Percentiles rank a stretch among this genome's conserved stretches.
phyloP scores from a whole-genome alignment of 2,797 vertebrate genomes.

The Catharus ustulatus region DNA sequence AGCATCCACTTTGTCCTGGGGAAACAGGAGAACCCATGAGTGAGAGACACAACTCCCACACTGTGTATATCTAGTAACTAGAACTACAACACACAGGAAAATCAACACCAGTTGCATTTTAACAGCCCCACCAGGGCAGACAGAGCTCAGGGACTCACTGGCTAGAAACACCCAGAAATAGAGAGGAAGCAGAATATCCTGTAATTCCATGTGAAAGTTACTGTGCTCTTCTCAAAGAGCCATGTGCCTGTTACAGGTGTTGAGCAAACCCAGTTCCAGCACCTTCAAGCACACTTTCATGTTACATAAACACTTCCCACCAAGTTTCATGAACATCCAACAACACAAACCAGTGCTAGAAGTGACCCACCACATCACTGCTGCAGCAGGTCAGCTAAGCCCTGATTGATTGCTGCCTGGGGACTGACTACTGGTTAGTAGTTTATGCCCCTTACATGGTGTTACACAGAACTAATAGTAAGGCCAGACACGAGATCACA shows the following conservation, averaged over 20 bases:
- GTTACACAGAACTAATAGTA: background rate
- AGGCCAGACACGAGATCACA: background rate
- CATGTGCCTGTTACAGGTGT: background rate
- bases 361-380: background rate
- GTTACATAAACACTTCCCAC: background rate
- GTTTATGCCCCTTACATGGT: background rate
- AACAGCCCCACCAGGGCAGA: background rate
- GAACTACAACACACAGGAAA: background rate
- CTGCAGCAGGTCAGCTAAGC: background rate
- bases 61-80: rapidly evolving
- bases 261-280: background rate
- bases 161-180: background rate
- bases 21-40: background rate
- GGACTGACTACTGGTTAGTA: background rate
- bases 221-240: background rate
- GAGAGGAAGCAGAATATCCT: background rate
- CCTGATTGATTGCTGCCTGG: background rate
- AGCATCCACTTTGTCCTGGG: slow-evolving; percentile 96
- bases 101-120: background rate
- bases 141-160: background rate
- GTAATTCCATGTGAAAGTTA: background rate
- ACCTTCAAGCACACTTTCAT: background rate
- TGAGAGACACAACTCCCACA: background rate
- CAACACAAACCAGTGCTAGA: background rate
- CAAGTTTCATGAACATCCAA: background rate